These are phyloP conservation scores for human DNA, from an alignment of 2,113 vertebrate species.

Conservation along the genomic window DNA sequence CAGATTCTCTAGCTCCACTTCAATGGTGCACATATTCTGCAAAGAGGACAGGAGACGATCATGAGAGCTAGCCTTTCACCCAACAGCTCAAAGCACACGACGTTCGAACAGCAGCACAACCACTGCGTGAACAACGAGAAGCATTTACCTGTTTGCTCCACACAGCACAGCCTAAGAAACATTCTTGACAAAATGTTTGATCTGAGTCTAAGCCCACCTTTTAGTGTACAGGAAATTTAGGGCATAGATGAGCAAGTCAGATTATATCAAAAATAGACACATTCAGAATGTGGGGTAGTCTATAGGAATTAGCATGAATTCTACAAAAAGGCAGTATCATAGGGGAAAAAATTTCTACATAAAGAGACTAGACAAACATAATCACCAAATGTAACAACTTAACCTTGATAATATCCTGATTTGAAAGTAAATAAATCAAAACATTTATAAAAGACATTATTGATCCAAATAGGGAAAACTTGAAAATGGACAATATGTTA, in stretches of 20 bases:
- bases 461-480: background rate
- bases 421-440: background rate
- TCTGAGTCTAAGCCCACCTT: background rate
- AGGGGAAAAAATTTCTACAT: background rate
- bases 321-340: background rate
- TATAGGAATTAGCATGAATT: background rate
- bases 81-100: accelerated
- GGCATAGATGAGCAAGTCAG: background rate
- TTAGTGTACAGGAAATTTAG: background rate
- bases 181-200: background rate
- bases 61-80: constrained; percentile 38
- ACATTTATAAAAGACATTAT: background rate
- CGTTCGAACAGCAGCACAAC: accelerated
- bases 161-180: accelerated
- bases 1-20: constrained; percentile 95
- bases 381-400: background rate
- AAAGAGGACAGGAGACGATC: constrained; percentile 31
- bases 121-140: accelerated
- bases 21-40: constrained; percentile 96
- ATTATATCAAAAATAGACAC: background rate
- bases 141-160: background rate
- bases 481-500: background rate
- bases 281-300: background rate
- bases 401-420: background rate
- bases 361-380: background rate